Evolutionary conservation across 2,113 vertebrate species (phyloP).

Genomic region (Brienomyrus longianalis): DNA sequence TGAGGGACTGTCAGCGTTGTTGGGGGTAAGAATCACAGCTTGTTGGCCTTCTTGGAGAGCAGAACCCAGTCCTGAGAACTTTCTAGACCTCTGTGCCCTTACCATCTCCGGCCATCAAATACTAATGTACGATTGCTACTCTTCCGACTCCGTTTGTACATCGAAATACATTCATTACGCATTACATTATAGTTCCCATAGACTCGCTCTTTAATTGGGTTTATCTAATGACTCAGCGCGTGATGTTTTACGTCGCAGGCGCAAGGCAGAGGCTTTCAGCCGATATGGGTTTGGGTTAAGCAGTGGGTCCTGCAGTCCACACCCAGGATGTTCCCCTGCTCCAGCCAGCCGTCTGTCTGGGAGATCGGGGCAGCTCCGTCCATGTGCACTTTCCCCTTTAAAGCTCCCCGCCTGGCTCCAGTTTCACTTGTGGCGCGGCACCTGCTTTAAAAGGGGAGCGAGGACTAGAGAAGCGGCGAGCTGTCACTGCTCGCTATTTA

Average conservation of each 20-base stretch:
- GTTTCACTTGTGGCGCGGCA: background rate
- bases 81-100: background rate
- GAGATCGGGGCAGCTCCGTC: background rate
- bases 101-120: background rate
- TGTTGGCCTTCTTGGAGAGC: background rate
- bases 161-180: background rate
- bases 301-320: background rate
- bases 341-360: background rate
- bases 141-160: background rate
- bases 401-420: background rate
- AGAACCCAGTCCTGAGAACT: background rate
- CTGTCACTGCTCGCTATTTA: background rate
- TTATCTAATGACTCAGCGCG: background rate
- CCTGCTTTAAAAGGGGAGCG: background rate
- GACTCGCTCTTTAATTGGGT: background rate
- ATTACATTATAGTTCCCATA: background rate
- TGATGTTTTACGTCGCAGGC: background rate
- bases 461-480: background rate
- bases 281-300: background rate
- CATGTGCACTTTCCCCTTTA: conserved; percentile 10
- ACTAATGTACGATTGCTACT: background rate
- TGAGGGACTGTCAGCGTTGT: background rate
- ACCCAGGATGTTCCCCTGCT: background rate
- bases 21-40: background rate
- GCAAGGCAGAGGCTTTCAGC: background rate